Percentiles rank a stretch among this genome's conserved stretches.
These are phyloP conservation scores for Hanleya hanleyi DNA, from an alignment of 2,888 invertebrate species.

Conservation along the genomic window DNA sequence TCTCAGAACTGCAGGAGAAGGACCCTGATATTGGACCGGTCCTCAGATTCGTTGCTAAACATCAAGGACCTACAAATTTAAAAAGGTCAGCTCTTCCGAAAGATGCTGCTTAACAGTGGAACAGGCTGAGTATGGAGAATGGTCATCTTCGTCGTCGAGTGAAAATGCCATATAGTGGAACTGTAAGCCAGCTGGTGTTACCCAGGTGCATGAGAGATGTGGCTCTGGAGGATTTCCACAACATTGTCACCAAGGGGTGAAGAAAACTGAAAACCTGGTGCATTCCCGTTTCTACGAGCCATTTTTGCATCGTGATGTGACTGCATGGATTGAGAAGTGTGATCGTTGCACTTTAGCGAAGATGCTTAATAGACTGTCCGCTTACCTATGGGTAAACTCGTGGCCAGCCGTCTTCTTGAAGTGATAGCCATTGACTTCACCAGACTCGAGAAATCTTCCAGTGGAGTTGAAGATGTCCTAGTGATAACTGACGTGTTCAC, in stretches of 20 bases:
- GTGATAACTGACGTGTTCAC: slow-evolving; percentile 23
- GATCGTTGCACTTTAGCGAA: neutral
- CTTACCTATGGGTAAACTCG: neutral
- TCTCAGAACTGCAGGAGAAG: neutral
- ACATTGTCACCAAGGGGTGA: neutral
- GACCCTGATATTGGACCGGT: neutral
- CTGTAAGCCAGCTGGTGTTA: neutral
- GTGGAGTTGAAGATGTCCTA: slow-evolving; percentile 11
- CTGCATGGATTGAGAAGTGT: neutral
- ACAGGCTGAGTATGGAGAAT: neutral
- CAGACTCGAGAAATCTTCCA: neutral
- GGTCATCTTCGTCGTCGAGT: too few species aligned
- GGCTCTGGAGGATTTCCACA: neutral
- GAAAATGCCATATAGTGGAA: neutral
- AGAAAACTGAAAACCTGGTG: neutral
- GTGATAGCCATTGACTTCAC: neutral
- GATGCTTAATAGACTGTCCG: neutral
- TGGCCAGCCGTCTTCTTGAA: neutral
- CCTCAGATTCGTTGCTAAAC: neutral
- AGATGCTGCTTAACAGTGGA: neutral
- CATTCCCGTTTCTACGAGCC: neutral
- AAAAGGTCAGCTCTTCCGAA: neutral
- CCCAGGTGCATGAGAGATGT: neutral
- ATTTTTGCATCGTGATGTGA: neutral
- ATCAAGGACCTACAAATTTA: neutral